Base-by-base conservation (phyloP, 2,888 invertebrate species). In the Neocrepidodera transversa region DNA sequence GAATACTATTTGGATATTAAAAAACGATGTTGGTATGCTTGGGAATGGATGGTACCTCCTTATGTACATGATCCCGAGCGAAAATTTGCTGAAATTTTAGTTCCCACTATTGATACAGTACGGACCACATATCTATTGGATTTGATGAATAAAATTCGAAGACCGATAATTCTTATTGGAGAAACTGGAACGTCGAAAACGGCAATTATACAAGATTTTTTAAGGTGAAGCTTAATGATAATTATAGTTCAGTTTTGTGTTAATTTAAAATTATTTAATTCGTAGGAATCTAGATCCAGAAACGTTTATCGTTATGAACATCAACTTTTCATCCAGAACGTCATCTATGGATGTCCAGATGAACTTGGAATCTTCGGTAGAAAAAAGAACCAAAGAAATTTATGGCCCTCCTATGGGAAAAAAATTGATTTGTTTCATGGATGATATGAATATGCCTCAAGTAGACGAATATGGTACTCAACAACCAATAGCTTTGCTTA, bases 381-480 rank as follows among this genome's bases (percentile, higher is more conserved):
- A 95, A 76, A 95, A 95, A 76, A 83, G 94, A 56, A 95, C 95
- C 0, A 93, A 95, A 76, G 92, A 94, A 74, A 87, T 90, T 2
- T 95, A 90, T 74, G 95, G 95, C 0, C 96, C 96, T 28, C 91
- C 94, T 0, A 85, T 92, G 58, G 95, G 95, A 26, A 96, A 94
- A 80, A 90, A 91, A 73, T 84, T 96, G 76, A 84, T 95, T 30
- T 87, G 93, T 64, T 97, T 96, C 74, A 90, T 96, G 66, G 96
- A 97, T 74, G 95, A 97, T 74, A 90, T 96, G 89, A 95, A 95
- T 76, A 95, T 95, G 95, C 95, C 96, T 26, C 85, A 89, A 79
- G 89, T 90, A 42, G 93, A 93, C 74, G 87, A 85, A 0, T 95
- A 95, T 75, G 95, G 95, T 0, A 95, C 95, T 0, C 96, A 96